Evolutionary conservation across 2,888 invertebrate genomes (phyloP).

Genomic region (Himalopsyche kuldschensis): DNA sequence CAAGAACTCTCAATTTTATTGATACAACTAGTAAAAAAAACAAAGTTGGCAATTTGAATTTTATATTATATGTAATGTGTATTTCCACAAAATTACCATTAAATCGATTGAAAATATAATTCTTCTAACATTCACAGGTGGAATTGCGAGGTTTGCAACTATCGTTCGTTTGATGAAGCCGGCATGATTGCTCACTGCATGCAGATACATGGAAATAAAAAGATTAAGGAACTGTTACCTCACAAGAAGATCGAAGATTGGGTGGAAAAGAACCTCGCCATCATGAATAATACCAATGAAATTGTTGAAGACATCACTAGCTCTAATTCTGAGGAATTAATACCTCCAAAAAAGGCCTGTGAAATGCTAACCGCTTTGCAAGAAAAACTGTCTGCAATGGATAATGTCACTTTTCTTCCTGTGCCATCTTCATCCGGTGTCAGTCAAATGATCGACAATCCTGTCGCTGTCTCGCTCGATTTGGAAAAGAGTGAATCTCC

Average conservation of each 20-base stretch:
- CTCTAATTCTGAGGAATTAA: neutral
- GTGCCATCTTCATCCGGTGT: too few species aligned
- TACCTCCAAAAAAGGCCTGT: neutral
- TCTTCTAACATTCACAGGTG: slow-evolving; percentile 51
- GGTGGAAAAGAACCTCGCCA: slow-evolving; percentile 47
- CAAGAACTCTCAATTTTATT: too few species aligned
- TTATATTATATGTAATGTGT: too few species aligned
- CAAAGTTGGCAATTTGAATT: too few species aligned
- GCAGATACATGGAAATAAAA: slow-evolving; percentile 52
- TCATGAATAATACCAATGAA: neutral
- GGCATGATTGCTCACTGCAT: slow-evolving; percentile 58
- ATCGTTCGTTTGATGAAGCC: slow-evolving; percentile 59
- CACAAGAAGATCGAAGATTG: slow-evolving; percentile 58
- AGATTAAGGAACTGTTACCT: slow-evolving; percentile 50
- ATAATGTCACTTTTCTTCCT: too few species aligned
- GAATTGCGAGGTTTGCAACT: slow-evolving; percentile 62
- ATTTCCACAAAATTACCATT: too few species aligned
- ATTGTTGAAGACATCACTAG: neutral
- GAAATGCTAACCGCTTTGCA: neutral
- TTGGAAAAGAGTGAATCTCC: too few species aligned
- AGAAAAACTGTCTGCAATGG: neutral
- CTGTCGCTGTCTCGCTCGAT: too few species aligned
- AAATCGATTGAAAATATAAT: too few species aligned
- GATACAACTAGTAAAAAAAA: too few species aligned
- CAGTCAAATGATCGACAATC: too few species aligned